Percentiles rank a stretch among this genome's conserved stretches.
Evolutionary conservation across 2,113 vertebrate genomes (phyloP).

Genomic region (Siniperca chuatsi): DNA sequence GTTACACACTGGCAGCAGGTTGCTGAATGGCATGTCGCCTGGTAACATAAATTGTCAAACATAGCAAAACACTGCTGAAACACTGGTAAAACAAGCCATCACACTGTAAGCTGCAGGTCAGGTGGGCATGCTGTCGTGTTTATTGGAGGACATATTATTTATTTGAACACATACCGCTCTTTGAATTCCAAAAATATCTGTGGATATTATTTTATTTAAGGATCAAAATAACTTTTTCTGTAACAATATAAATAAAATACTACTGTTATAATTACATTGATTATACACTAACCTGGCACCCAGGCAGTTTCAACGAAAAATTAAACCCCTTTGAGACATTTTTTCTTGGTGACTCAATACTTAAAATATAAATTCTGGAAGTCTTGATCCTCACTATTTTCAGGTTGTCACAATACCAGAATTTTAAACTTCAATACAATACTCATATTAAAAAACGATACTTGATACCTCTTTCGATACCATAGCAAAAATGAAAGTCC

Average conservation of each 20-base stretch:
- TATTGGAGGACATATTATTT: neutral
- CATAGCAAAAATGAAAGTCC: too few relatives aligned
- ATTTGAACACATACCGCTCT: neutral
- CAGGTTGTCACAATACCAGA: too few relatives aligned
- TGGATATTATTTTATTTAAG: neutral
- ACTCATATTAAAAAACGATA: too few relatives aligned
- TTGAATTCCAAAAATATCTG: neutral
- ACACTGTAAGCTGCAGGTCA: constrained; percentile 16
- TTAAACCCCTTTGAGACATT: too few relatives aligned
- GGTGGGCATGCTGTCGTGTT: constrained; percentile 5
- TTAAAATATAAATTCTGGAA: neutral
- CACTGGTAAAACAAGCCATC: constrained; percentile 28
- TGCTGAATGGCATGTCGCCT: constrained; percentile 61
- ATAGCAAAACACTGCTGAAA: constrained; percentile 49
- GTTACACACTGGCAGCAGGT: constrained; percentile 61
- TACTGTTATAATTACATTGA: neutral
- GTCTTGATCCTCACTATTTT: neutral
- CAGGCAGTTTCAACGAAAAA: neutral
- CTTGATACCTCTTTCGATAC: too few relatives aligned
- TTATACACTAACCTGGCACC: neutral
- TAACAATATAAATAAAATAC: neutral
- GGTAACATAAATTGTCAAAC: constrained; percentile 63
- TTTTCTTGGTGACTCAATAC: neutral
- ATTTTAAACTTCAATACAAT: too few relatives aligned
- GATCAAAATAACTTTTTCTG: neutral